phyloP scores from a whole-genome alignment of 2,113 vertebrate species.

The Perca fluviatilis region DNA sequence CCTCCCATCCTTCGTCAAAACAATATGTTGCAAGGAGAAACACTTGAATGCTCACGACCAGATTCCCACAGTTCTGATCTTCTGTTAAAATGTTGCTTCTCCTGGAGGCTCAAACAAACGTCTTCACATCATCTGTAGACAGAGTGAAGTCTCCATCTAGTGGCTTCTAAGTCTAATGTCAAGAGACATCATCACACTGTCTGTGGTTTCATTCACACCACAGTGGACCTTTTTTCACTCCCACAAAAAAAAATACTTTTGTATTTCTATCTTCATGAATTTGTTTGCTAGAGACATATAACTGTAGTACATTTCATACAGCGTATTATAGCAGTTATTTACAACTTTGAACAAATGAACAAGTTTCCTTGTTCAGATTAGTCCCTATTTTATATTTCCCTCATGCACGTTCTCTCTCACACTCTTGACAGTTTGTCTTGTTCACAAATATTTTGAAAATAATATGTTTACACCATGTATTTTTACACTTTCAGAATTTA shows the following conservation, averaged over 20 bases:
- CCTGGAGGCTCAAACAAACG: not conserved
- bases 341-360: not conserved
- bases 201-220: not conserved
- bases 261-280: not conserved
- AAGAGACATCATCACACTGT: not conserved
- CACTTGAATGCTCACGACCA: not conserved
- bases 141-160: slow-evolving; percentile 70
- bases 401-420: not conserved
- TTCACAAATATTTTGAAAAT: not conserved
- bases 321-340: not conserved
- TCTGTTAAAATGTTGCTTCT: not conserved
- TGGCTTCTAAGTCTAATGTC: slow-evolving; percentile 46
- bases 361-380: not conserved
- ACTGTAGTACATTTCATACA: not conserved
- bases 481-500: not conserved
- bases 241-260: not conserved
- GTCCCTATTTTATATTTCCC: not conserved
- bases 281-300: not conserved
- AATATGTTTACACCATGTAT: not conserved
- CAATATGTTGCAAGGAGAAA: not conserved
- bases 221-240: not conserved
- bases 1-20: not conserved
- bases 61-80: not conserved
- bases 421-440: not conserved
- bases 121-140: not conserved